Conservation (phyloP, 2,797 vertebrate species). For the Lagorchestes hirsutus region DNA sequence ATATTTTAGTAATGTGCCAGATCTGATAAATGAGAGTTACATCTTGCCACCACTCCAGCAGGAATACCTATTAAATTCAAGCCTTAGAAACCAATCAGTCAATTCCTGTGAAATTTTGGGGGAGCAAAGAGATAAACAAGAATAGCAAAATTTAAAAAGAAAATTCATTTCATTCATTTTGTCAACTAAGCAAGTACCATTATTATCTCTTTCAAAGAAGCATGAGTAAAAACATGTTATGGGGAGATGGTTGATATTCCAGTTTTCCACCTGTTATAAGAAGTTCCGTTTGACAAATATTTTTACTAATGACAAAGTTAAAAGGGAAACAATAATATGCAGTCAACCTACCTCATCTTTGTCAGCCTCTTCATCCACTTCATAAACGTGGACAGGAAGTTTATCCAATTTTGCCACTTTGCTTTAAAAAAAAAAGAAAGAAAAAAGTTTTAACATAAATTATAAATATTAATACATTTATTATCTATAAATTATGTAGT, state of each 20-base stretch:
- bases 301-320: not conserved
- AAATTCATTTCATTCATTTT: conserved; percentile 32
- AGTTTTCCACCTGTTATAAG: not conserved
- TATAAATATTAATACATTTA: not conserved
- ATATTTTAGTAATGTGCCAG: conserved; percentile 46
- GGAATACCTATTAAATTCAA: not conserved
- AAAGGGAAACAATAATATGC: conserved; percentile 25
- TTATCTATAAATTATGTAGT: conserved; percentile 14
- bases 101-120: not conserved
- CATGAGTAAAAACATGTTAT: conserved; percentile 44
- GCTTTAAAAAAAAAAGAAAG: conserved; percentile 86
- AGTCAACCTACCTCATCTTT: conserved; percentile 93
- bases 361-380: conserved; percentile 98
- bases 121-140: conserved; percentile 48
- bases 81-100: conserved; percentile 62
- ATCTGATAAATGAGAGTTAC: conserved; percentile 7
- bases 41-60: not conserved
- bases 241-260: conserved; percentile 23
- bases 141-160: conserved; percentile 42
- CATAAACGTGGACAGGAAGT: conserved; percentile 95
- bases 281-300: not conserved
- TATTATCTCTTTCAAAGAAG: conserved; percentile 50
- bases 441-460: conserved; percentile 16
- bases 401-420: conserved; percentile 93
- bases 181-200: conserved; percentile 41